These are phyloP conservation scores for Xiphophorus maculatus DNA, from an alignment of 2,113 vertebrate genomes.

Conservation along the genomic window DNA sequence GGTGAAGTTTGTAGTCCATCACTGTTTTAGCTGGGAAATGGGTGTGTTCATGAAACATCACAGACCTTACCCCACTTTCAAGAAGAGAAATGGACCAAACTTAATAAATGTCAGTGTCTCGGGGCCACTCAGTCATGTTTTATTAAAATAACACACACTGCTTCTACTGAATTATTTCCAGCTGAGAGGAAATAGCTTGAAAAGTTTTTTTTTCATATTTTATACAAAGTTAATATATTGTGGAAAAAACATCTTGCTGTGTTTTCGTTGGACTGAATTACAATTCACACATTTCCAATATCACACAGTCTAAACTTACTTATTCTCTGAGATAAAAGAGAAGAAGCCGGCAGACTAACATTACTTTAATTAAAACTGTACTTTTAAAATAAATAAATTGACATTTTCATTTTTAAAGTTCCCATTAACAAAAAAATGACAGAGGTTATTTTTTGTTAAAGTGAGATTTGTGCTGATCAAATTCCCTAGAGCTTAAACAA, in stretches of 20 bases:
- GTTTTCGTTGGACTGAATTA: constrained; percentile 16
- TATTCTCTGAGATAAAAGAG: constrained; percentile 65
- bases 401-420: constrained; percentile 40
- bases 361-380: constrained; percentile 63
- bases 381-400: constrained; percentile 44
- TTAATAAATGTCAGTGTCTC: constrained; percentile 33
- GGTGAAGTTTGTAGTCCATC: background rate
- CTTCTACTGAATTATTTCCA: constrained; percentile 37
- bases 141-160: constrained; percentile 38
- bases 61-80: constrained; percentile 17
- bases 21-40: background rate
- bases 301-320: constrained; percentile 17
- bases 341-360: constrained; percentile 63
- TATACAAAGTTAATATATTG: background rate
- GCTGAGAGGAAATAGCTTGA: constrained; percentile 32
- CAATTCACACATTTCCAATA: constrained; percentile 17
- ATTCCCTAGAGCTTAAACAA: background rate
- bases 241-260: constrained; percentile 10
- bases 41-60: background rate
- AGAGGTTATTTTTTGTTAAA: background rate
- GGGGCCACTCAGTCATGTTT: constrained; percentile 32
- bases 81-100: constrained; percentile 24
- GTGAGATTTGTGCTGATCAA: background rate
- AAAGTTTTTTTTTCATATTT: constrained; percentile 10
- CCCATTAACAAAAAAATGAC: constrained; percentile 3